Evolutionary conservation across 2,113 vertebrate genomes (phyloP).

Genomic region (Globicephala melas): DNA sequence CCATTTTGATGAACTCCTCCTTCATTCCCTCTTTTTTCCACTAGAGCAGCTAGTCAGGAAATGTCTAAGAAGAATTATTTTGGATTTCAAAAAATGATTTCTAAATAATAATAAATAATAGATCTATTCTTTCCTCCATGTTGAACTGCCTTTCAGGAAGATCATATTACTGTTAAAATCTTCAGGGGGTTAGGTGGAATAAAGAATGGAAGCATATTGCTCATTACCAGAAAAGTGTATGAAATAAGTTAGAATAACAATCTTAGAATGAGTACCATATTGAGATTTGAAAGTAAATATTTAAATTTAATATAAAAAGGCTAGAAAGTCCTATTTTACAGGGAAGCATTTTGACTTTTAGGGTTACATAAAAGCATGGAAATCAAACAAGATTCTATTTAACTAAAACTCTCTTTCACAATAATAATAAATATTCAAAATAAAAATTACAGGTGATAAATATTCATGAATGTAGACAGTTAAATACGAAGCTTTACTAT

Average conservation of each 20-base stretch:
- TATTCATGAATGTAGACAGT: background rate
- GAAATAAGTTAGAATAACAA: constrained; percentile 39
- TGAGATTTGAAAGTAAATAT: constrained; percentile 38
- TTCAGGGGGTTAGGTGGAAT: background rate
- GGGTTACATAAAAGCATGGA: constrained; percentile 8
- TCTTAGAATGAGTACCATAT: background rate
- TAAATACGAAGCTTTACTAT: background rate
- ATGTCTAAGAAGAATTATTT: background rate
- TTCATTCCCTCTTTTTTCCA: background rate
- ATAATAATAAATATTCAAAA: constrained; percentile 39
- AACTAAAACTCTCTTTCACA: background rate
- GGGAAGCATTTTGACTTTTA: constrained; percentile 31
- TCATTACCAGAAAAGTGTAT: constrained; percentile 41
- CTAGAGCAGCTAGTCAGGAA: background rate
- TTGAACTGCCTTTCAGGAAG: background rate
- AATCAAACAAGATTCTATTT: background rate
- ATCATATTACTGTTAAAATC: background rate
- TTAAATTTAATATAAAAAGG: constrained; percentile 34
- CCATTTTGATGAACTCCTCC: background rate
- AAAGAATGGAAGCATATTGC: background rate
- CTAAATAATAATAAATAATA: background rate
- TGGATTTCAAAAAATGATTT: constrained; percentile 11
- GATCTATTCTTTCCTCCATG: background rate
- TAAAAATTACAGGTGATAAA: constrained; percentile 27
- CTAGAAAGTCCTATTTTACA: constrained; percentile 21